Evolutionary conservation across 2,797 vertebrate species (phyloP).

Genomic region (Malurus splendens): DNA sequence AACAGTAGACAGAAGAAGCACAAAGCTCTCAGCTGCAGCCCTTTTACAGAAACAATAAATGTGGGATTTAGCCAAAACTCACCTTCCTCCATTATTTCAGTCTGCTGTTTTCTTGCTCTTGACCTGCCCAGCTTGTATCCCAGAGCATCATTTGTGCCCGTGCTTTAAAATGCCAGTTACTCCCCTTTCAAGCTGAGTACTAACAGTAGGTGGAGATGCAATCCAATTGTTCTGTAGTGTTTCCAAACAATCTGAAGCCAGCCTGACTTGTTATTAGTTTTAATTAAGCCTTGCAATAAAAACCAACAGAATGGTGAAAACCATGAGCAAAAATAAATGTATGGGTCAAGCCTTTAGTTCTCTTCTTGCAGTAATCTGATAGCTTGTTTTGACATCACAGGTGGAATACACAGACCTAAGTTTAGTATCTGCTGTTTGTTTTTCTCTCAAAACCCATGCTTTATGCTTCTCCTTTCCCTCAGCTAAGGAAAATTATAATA

Average conservation of each 20-base stretch:
- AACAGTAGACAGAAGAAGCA: not conserved
- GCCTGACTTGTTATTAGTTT: conserved; percentile 40
- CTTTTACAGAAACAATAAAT: not conserved
- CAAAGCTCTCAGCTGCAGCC: not conserved
- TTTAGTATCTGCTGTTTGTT: not conserved
- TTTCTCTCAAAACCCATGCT: not conserved
- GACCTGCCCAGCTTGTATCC: not conserved
- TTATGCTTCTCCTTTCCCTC: not conserved
- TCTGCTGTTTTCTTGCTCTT: not conserved
- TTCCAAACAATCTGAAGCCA: conserved; percentile 30
- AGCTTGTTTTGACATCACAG: conserved; percentile 17
- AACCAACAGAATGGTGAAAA: conserved; percentile 28
- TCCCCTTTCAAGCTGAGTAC: conserved; percentile 1
- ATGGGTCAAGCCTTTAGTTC: conserved; percentile 4
- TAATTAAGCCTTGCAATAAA: conserved; percentile 51
- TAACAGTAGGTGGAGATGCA: conserved; percentile 64
- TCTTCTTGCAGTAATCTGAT: conserved; percentile 3
- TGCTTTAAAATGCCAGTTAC: not conserved
- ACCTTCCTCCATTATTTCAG: not conserved
- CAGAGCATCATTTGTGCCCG: not conserved
- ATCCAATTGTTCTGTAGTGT: conserved; percentile 22
- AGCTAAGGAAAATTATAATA: not conserved
- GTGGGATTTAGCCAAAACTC: not conserved
- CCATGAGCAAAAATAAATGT: conserved; percentile 8
- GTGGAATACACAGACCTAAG: not conserved